phyloP scores from a whole-genome alignment of 2,888 invertebrate genomes.

The Spisula solida region DNA sequence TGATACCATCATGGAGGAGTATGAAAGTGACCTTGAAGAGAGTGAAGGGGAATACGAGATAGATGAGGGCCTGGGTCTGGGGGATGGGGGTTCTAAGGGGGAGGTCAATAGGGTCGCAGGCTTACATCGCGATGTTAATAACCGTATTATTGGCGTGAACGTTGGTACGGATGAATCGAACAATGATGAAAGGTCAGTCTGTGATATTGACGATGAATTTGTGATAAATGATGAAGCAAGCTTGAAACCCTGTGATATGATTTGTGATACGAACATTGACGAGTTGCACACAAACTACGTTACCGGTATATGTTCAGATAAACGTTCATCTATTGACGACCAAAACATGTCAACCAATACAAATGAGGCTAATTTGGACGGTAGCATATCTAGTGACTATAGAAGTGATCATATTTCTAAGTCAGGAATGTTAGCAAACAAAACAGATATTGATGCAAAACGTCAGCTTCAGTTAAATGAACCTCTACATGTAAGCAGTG shows the following conservation, averaged over 20 bases:
- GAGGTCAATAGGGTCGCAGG: conserved; percentile 62
- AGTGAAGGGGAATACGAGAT: conserved; percentile 10
- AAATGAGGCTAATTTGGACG: conserved; percentile 14
- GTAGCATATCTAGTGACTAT: conserved; percentile 28
- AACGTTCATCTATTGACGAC: background rate
- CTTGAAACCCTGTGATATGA: conserved; percentile 25
- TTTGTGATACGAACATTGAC: conserved; percentile 16
- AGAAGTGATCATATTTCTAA: conserved; percentile 35
- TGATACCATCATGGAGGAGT: conserved; percentile 84
- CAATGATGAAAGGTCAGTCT: background rate
- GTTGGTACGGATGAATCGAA: conserved; percentile 20
- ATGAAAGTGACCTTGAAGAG: conserved; percentile 58
- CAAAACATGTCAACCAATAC: conserved; percentile 21
- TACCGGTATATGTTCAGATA: background rate
- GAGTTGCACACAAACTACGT: background rate
- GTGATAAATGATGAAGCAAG: conserved; percentile 21
- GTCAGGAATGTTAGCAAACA: conserved; percentile 35
- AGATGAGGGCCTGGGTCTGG: conserved; percentile 23
- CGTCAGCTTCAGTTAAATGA: conserved; percentile 45
- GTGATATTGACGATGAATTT: conserved; percentile 36
- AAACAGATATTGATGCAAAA: conserved; percentile 37
- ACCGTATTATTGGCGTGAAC: conserved; percentile 68
- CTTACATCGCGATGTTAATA: conserved; percentile 82
- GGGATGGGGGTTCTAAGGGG: conserved; percentile 43
- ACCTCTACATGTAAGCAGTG: conserved; percentile 33